phyloP scores from a whole-genome alignment of 2,888 invertebrate species.

The Lissonota sp. region DNA sequence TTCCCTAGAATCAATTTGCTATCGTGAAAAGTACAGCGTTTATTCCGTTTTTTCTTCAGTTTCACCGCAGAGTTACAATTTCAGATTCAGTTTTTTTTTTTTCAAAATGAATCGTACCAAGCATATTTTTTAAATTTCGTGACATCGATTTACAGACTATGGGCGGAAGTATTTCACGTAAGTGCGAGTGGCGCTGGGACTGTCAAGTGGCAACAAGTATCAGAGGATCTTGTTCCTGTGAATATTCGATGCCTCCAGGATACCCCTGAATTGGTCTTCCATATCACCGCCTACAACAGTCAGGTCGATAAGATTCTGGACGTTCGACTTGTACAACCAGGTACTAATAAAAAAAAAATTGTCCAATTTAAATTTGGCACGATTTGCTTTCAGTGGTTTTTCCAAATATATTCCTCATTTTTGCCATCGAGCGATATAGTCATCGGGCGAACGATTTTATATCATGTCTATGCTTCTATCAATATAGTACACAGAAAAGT shows the following conservation, averaged over 20 bases:
- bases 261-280: slow-evolving; percentile 98
- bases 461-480: background rate
- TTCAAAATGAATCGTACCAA: background rate
- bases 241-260: slow-evolving; percentile 99
- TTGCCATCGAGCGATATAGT: too few species aligned
- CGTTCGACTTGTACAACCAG: slow-evolving; percentile 98
- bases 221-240: slow-evolving; percentile 98
- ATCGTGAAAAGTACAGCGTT: too few species aligned
- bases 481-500: background rate
- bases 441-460: too few species aligned
- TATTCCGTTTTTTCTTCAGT: too few species aligned
- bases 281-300: slow-evolving; percentile 99
- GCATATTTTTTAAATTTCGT: slow-evolving; percentile 2
- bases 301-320: slow-evolving; percentile 99
- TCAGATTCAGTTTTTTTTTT: too few species aligned
- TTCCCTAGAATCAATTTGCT: too few species aligned
- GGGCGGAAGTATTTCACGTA: slow-evolving; percentile 99
- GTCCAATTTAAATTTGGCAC: background rate
- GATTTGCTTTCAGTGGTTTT: slow-evolving; percentile 22
- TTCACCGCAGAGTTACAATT: too few species aligned
- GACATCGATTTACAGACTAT: slow-evolving; percentile 88
- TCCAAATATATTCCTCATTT: too few species aligned
- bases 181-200: slow-evolving; percentile 96
- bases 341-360: slow-evolving; percentile 85
- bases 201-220: slow-evolving; percentile 98